Evolutionary conservation across 2,113 vertebrate species (phyloP), one percentile per base, ranked within the genome.

Genomic region (Lutjanus erythropterus): DNA sequence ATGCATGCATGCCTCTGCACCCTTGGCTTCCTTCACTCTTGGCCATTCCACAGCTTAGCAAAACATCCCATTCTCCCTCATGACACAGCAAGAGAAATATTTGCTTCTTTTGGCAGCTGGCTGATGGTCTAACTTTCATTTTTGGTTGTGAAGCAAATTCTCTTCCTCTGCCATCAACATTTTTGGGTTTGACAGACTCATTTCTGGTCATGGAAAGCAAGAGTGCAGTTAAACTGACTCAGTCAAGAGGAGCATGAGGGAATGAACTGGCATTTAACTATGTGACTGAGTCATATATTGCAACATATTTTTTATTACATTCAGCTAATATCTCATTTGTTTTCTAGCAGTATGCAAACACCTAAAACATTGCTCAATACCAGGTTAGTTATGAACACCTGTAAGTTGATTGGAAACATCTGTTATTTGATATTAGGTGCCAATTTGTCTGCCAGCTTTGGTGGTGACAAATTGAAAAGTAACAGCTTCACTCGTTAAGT

Each of bases 51-150:
- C 71, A 64, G 78, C 70, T 80, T 59, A 91, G 68, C 58, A 80
- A 88, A 90, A 89, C 84, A 90, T 86, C 79, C 25, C 81, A 67
- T 69, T 92, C 79, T 83, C 83, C 35, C 71, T 82, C 42, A 85
- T 90, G 88, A 91, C 89, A 90, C 80, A 87, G 81, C 15, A 2
- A 61, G 68, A 83, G 74, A 91, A 88, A 81, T 77, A 86, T 92
- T 75, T 88, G 84, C 87, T 89, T 86, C 62, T 84, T 80, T 88
- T 92, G 88, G 90, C 87, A 86, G 70, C 77, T 23, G 23, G 14
- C 46, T 49, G 44, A 78, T 47, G 37, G 65, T 81, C 77, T 62
- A 49, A 56, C 68, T 80, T 80, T 71, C 37, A 86, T 74, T 86
- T 89, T 84, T 79, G 80, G 73, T 85, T 84, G 65, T 33, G 41